Evolutionary conservation across 2,888 invertebrate species (phyloP).

Genomic region (Drosophila sordidula): DNA sequence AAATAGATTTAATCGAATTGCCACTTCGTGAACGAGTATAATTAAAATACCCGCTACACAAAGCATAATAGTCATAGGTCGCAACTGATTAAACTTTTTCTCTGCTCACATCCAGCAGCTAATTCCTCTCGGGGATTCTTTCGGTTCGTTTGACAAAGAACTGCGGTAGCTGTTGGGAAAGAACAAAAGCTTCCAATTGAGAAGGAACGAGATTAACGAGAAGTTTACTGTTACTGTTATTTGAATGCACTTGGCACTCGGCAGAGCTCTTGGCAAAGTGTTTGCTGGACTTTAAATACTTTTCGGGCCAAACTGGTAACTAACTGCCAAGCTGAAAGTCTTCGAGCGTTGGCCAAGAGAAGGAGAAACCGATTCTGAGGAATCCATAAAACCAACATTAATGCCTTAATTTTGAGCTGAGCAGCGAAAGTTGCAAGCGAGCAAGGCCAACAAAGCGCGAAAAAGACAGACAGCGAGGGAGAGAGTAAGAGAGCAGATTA

Average conservation of each 20-base stretch:
- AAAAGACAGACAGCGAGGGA: background rate
- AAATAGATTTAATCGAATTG: too few species aligned
- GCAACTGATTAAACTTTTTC: background rate
- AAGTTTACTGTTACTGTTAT: conserved; percentile 54
- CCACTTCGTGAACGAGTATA: too few species aligned
- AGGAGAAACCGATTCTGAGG: conserved; percentile 58
- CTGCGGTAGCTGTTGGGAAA: conserved; percentile 18
- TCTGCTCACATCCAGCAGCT: background rate
- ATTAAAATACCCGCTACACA: background rate
- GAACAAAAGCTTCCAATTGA: conserved; percentile 21
- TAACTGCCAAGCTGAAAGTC: conserved; percentile 13
- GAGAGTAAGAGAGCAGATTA: background rate
- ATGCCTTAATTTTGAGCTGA: conserved; percentile 73
- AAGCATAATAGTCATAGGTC: background rate
- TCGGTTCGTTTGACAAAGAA: conserved; percentile 11
- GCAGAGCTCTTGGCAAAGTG: conserved; percentile 42
- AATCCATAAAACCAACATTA: conserved; percentile 78
- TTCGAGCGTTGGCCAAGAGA: conserved; percentile 32
- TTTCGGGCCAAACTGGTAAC: conserved; percentile 29
- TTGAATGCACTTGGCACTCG: conserved; percentile 56
- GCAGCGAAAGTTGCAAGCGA: conserved; percentile 60
- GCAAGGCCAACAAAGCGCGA: conserved; percentile 35
- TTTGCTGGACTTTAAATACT: conserved; percentile 54
- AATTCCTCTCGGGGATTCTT: conserved; percentile 6
- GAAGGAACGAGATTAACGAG: conserved; percentile 40